These are phyloP conservation scores for Apis laboriosa DNA, from an alignment of 1,140 invertebrate genomes.

Conservation along the genomic window DNA sequence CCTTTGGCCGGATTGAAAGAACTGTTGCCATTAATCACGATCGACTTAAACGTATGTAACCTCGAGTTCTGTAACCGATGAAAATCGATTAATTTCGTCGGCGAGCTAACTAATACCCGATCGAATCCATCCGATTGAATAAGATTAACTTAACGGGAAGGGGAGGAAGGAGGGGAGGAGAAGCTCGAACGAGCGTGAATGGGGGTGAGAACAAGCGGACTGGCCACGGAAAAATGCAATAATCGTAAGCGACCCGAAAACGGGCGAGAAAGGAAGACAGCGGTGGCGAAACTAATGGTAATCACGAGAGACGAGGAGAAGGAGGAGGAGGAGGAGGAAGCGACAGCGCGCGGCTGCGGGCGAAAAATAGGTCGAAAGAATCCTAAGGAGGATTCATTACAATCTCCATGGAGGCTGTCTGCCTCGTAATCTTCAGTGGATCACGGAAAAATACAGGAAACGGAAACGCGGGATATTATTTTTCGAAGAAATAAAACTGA, in stretches of 20 bases:
- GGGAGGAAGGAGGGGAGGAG: too few species aligned
- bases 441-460: slow-evolving; percentile 7
- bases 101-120: slow-evolving; percentile 30
- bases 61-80: slow-evolving; percentile 25
- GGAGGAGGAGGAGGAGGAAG: not conserved
- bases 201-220: too few species aligned
- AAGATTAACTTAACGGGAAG: slow-evolving; percentile 34
- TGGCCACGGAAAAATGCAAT: slow-evolving; percentile 36
- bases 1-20: not conserved
- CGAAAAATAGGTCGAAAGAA: slow-evolving; percentile 46
- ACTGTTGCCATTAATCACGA: slow-evolving; percentile 29
- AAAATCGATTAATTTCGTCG: slow-evolving; percentile 42
- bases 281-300: slow-evolving; percentile 33
- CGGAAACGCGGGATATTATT: not conserved
- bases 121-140: slow-evolving; percentile 22
- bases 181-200: not conserved
- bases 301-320: slow-evolving; percentile 14
- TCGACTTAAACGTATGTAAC: slow-evolving; percentile 37
- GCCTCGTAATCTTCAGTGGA: slow-evolving; percentile 20
- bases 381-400: slow-evolving; percentile 47
- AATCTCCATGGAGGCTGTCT: slow-evolving; percentile 9
- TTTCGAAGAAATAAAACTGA: slow-evolving; percentile 29
- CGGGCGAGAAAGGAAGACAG: slow-evolving; percentile 8
- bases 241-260: slow-evolving; percentile 51
- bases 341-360: slow-evolving; percentile 1